Base-by-base conservation (phyloP, 1,140 invertebrate genomes). In the Pentalonia nigronervosa region DNA sequence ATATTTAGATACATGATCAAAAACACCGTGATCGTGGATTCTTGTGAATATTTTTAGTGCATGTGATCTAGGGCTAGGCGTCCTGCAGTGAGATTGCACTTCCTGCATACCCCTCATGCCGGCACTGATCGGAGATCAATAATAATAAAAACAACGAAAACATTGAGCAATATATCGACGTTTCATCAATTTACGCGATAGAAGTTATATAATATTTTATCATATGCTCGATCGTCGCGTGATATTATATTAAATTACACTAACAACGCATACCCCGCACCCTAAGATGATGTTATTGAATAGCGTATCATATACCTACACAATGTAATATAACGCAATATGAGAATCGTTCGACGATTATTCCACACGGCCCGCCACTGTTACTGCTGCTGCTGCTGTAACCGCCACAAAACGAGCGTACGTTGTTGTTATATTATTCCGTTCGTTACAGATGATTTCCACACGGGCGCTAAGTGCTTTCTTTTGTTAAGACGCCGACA, bases 381-480 rank as follows among this genome's bases (percentile, higher is more conserved):
- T 4, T 41, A 41, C 41, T 41, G 41, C 41, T 41, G 47, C 60
- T 76, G 60, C 14, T n/a, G n/a, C 50, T 76, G 14, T n/a, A 76
- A 25, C 60, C 14, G 30, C 30, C 30, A 76, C 60, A 76, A 17
- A 76, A 76, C 60, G 60, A 0, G 30, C 50, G 17, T 76, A 76
- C 30, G n/a, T 14, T 76, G 9, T 34, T 76, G n/a, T n/a, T 53
- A 53, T 53, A 50, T 50, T 53, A 6, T 53, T 89, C 48, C 47
- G 45, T n/a, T 50, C 34, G 87, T 89, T 67, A 3, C 36, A 11
- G 36, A 90, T 45, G 36, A 90, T 45, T 45, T 45, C 23, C 50
- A 23, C 53, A 23, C 53, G 50, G 23, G 53, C 88, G 36, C 53
- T 90, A 90, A 90, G 89, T 90, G 89, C 89, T 90, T 90, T 90